Conservation (phyloP, 2,113 vertebrate species). For the Phodopus roborovskii region DNA sequence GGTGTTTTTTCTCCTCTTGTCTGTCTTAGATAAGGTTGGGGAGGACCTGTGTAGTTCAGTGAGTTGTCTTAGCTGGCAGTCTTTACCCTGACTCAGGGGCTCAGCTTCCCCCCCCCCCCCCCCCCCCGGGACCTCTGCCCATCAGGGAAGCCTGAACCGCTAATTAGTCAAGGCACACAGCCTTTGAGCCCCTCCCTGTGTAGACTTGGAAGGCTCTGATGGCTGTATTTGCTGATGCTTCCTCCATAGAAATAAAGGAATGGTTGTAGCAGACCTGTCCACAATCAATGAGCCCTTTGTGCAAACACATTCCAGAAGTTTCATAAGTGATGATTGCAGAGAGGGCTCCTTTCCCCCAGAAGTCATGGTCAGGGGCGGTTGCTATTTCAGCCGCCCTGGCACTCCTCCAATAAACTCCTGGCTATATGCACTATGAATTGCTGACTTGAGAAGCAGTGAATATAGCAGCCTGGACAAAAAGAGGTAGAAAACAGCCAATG, state of each 20-base stretch:
- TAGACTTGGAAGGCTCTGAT: slow-evolving; percentile 16
- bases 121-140: slow-evolving; percentile 35
- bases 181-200: background rate
- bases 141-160: background rate
- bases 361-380: slow-evolving; percentile 56
- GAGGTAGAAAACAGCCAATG: background rate
- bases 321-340: slow-evolving; percentile 57
- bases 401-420: slow-evolving; percentile 56
- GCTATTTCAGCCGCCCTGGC: slow-evolving; percentile 62
- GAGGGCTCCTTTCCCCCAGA: background rate
- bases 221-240: slow-evolving; percentile 38
- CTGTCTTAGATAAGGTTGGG: background rate
- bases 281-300: slow-evolving; percentile 78
- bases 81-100: slow-evolving; percentile 2
- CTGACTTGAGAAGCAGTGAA: background rate
- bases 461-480: slow-evolving; percentile 9
- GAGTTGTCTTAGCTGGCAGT: slow-evolving; percentile 38
- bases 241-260: slow-evolving; percentile 56
- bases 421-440: background rate
- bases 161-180: background rate
- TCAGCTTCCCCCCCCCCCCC: background rate
- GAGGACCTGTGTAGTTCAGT: background rate
- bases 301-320: slow-evolving; percentile 69
- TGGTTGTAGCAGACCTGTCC: slow-evolving; percentile 46
- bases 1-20: background rate